phyloP scores from a whole-genome alignment of 2,113 vertebrate genomes.

The Tragelaphus buxtoni region DNA sequence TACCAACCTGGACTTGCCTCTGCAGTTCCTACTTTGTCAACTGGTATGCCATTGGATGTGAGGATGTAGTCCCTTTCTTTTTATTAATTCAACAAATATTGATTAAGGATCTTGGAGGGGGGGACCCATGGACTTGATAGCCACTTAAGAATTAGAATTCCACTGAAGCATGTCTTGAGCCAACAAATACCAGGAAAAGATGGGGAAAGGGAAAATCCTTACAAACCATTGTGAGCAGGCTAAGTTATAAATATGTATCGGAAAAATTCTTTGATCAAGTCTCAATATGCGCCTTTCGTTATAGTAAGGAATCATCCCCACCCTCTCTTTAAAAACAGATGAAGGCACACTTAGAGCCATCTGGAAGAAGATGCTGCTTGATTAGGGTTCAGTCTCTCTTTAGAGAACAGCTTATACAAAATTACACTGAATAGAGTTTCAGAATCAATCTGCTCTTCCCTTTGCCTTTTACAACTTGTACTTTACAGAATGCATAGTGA shows the following conservation, averaged over 20 bases:
- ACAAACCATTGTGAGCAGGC: background rate
- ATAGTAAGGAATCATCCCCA: slow-evolving; percentile 60
- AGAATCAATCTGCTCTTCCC: slow-evolving; percentile 75
- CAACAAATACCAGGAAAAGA: background rate
- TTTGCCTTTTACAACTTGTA: slow-evolving; percentile 65
- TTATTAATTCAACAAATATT: slow-evolving; percentile 10
- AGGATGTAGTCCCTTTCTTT: background rate
- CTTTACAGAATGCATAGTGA: slow-evolving; percentile 66
- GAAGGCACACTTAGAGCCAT: slow-evolving; percentile 74
- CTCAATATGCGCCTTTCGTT: slow-evolving; percentile 68
- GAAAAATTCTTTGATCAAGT: slow-evolving; percentile 62
- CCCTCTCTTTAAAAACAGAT: slow-evolving; percentile 65
- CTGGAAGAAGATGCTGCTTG: slow-evolving; percentile 78
- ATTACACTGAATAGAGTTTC: slow-evolving; percentile 78
- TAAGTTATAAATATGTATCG: slow-evolving; percentile 64
- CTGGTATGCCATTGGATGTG: background rate
- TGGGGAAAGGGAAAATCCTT: slow-evolving; percentile 23
- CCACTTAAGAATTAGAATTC: background rate
- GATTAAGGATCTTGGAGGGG: background rate
- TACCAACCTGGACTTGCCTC: background rate
- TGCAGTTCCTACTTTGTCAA: background rate
- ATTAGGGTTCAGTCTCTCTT: slow-evolving; percentile 77
- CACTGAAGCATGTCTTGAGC: background rate
- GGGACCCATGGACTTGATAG: background rate
- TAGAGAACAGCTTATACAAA: slow-evolving; percentile 71